Evolutionary conservation across 2,888 invertebrate genomes (phyloP), one percentile per base, ranked within the genome.

Genomic region (Hirtodrosophila duncani): DNA sequence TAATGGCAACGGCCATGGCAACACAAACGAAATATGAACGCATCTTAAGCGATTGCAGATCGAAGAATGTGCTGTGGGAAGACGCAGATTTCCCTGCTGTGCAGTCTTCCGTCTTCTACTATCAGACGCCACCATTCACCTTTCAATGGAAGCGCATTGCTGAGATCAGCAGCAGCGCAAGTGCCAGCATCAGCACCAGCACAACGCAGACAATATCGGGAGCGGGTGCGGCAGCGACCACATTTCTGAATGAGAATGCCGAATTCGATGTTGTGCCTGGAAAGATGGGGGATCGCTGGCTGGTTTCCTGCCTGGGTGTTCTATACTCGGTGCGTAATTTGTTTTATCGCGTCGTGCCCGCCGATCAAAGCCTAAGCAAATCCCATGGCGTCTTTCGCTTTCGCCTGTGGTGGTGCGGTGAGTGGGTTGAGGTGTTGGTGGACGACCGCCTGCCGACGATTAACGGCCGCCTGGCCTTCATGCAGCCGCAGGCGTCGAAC

Each of bases 391-490:
- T 95, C 10, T 95, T 94, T 87, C 91, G 96, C 63, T 97, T 97
- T 87, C 92, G 96, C 0, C 87, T 97, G 13, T 97, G 96, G 96
- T 96, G 96, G 95, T 95, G 95, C 82, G 96, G 96, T 3, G 94
- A 95, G 83, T 97, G 96, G 96, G 91, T 93, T 16, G 96, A 96
- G 84, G 93, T 94, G 21, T 88, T 96, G 37, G 94, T 97, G 10
- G 96, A 97, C 84, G 97, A 97, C 86, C 90, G 95, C 13, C 88
- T 97, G 53, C 96, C 96, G 3, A 95, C 95, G 0, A 94, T 96
- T 27, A 93, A 94, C 83, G 95, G 94, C 6, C 91, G 93, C 63
- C 88, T 96, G 57, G 94, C 95, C 24, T 97, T 97, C 86, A 89
- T 96, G 55, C 96, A 96, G 85, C 91, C 93, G 27, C 91, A 92